Percentiles rank a stretch among this genome's conserved stretches.
phyloP scores from a whole-genome alignment of 2,113 vertebrate genomes.

The Poeciliopsis occidentalis region DNA sequence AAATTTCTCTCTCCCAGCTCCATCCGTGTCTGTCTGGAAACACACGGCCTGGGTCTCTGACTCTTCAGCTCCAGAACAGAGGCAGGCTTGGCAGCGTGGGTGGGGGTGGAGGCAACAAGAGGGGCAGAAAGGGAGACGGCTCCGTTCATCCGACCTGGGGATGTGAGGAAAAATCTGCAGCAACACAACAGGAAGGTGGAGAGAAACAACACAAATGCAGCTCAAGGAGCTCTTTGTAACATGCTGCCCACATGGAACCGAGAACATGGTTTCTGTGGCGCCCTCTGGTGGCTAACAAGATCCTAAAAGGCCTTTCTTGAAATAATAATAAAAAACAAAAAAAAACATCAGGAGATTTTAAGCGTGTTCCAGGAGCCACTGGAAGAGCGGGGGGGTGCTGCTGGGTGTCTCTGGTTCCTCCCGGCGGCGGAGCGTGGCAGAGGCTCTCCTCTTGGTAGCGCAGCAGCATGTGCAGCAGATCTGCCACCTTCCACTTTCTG shows the following conservation, averaged over 20 bases:
- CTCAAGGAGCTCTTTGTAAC: slow-evolving; percentile 36
- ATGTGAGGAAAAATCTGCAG: slow-evolving; percentile 27
- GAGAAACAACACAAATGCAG: slow-evolving; percentile 4
- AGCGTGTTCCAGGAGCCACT: slow-evolving; percentile 89
- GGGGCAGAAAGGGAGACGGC: slow-evolving; percentile 6
- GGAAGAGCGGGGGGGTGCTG: slow-evolving; percentile 81
- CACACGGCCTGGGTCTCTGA: slow-evolving; percentile 34
- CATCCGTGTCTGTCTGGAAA: slow-evolving; percentile 32
- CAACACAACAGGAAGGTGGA: slow-evolving; percentile 25
- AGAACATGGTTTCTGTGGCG: slow-evolving; percentile 38
- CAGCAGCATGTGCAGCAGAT: slow-evolving; percentile 89
- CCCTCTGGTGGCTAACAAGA: slow-evolving; percentile 38
- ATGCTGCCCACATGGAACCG: slow-evolving; percentile 16
- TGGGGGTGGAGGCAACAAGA: not conserved
- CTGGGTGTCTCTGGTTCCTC: slow-evolving; percentile 26
- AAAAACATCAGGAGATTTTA: slow-evolving; percentile 64
- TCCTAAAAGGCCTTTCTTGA: slow-evolving; percentile 54
- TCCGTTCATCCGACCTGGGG: slow-evolving; percentile 35
- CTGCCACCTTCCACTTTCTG: slow-evolving; percentile 87
- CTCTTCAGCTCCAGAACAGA: slow-evolving; percentile 12
- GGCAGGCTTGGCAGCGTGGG: slow-evolving; percentile 25
- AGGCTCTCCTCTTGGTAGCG: slow-evolving; percentile 86
- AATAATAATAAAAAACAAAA: not conserved
- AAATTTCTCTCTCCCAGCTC: slow-evolving; percentile 35
- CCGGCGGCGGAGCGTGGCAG: slow-evolving; percentile 47